Conservation (phyloP, 2,797 vertebrate genomes). For the Karalla daura region DNA sequence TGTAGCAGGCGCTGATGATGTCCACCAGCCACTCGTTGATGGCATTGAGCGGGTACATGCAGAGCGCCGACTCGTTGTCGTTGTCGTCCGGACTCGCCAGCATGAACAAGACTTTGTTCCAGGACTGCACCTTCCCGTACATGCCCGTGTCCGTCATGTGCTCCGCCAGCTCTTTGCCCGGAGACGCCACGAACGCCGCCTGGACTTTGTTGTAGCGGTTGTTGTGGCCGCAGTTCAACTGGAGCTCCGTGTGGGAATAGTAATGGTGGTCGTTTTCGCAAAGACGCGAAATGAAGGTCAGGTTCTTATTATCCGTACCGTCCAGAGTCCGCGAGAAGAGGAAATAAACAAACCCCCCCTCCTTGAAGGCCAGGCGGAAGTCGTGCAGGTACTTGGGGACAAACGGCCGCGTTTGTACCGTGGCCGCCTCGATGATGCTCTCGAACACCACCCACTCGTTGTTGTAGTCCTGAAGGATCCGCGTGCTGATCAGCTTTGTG, state of each 20-base stretch:
- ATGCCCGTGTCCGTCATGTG: slow-evolving; percentile 58
- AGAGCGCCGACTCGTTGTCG: slow-evolving; percentile 86
- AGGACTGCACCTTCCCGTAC: slow-evolving; percentile 64
- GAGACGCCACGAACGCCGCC: slow-evolving; percentile 79
- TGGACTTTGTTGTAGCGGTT: slow-evolving; percentile 83
- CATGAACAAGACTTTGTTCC: slow-evolving; percentile 83
- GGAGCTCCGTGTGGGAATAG: slow-evolving; percentile 95
- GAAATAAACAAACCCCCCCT: slow-evolving; percentile 90
- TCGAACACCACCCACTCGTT: slow-evolving; percentile 92
- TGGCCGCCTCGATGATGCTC: slow-evolving; percentile 91
- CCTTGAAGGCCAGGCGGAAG: slow-evolving; percentile 92
- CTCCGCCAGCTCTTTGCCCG: slow-evolving; percentile 80
- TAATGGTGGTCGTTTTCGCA: slow-evolving; percentile 90
- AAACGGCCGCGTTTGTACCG: slow-evolving; percentile 90
- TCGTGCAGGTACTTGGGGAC: slow-evolving; percentile 88
- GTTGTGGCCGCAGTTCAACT: slow-evolving; percentile 84
- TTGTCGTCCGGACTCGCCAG: slow-evolving; percentile 79
- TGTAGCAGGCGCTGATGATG: slow-evolving; percentile 90
- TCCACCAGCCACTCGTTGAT: slow-evolving; percentile 88
- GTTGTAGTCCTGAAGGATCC: slow-evolving; percentile 87
- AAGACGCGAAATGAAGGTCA: slow-evolving; percentile 91
- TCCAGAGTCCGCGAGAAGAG: slow-evolving; percentile 91
- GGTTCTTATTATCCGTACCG: slow-evolving; percentile 86
- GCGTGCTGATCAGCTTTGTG: slow-evolving; percentile 94
- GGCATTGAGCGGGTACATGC: slow-evolving; percentile 88